Evolutionary conservation across 2,113 vertebrate genomes (phyloP), one percentile per base, ranked within the genome.

Genomic region (Pachypanchax playfairii): DNA sequence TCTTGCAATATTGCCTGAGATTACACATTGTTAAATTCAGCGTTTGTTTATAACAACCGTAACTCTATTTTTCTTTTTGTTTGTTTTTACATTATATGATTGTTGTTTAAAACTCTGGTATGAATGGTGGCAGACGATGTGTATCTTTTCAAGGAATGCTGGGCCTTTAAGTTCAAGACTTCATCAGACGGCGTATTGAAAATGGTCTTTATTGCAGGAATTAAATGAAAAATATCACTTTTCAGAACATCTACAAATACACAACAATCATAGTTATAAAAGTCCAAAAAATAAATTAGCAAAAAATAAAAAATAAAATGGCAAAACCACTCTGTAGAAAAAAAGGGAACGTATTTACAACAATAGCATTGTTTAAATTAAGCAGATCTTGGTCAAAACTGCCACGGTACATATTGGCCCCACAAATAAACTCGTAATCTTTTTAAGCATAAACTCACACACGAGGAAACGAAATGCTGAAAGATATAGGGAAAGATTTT

Each of bases 261-360:
- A 93, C 94, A 92, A 93, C 88, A 93, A 93, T 92, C 90, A 96
- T 96, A 97, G 95, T 95, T 98, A 93, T 94, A 94, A 94, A 94
- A 93, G 90, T 92, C 89, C 12, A 11, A 88, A 90, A 87, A 96
- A 96, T 95, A 98, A 98, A 75, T 94, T 96, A 98, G 91, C 92
- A 94, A 95, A 95, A 94, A 91, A 92, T 93, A 89, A 85, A 93
- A 93, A 92, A 93, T 89, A 85, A 89, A 93, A 93, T 91, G 80
- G 87, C 93, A 96, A 94, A 93, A 89, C 84, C 97, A 98, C 95
- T 92, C 91, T 91, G 91, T 92, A 93, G 85, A 93, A 92, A 57
- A 56, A 90, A 92, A 90, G 89, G 89, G 90, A 91, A 91, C 87
- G 79, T 93, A 93, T 93, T 91, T 93, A 93, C 92, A 93, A 86